Evolutionary conservation across 2,113 vertebrate genomes (phyloP).

Genomic region (Donacobius atricapilla): DNA sequence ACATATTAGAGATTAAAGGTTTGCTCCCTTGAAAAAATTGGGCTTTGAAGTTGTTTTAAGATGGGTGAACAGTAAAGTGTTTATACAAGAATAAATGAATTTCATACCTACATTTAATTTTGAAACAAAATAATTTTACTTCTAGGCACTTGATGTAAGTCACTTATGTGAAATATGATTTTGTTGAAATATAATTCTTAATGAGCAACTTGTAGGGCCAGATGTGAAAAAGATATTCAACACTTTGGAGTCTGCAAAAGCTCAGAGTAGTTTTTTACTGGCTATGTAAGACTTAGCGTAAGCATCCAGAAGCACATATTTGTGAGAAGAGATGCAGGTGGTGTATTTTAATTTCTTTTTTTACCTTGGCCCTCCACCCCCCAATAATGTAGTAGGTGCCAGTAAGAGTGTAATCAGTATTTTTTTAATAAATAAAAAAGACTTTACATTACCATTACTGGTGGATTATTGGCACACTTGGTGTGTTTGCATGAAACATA

Average conservation of each 20-base stretch:
- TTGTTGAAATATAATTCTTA: background rate
- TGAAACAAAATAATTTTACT: background rate
- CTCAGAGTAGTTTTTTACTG: background rate
- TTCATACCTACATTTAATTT: background rate
- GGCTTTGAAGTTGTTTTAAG: background rate
- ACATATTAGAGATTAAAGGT: background rate
- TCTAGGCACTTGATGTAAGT: background rate
- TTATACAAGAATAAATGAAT: background rate
- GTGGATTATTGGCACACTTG: background rate
- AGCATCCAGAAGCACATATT: background rate
- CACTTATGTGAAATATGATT: background rate
- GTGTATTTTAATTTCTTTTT: background rate
- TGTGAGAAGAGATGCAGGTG: background rate
- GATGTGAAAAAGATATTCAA: background rate
- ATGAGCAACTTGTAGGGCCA: background rate
- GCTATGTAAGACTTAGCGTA: background rate
- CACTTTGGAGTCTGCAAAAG: background rate
- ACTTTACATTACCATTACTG: background rate
- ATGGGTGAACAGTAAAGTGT: background rate
- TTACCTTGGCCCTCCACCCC: background rate
- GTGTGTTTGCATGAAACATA: conserved; percentile 8
- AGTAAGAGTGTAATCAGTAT: conserved; percentile 38
- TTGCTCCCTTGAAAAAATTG: background rate
- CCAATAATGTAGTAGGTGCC: background rate
- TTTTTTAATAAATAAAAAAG: conserved; percentile 44